phyloP scores from a whole-genome alignment of 2,797 vertebrate species.

The Anguilla megastoma region DNA sequence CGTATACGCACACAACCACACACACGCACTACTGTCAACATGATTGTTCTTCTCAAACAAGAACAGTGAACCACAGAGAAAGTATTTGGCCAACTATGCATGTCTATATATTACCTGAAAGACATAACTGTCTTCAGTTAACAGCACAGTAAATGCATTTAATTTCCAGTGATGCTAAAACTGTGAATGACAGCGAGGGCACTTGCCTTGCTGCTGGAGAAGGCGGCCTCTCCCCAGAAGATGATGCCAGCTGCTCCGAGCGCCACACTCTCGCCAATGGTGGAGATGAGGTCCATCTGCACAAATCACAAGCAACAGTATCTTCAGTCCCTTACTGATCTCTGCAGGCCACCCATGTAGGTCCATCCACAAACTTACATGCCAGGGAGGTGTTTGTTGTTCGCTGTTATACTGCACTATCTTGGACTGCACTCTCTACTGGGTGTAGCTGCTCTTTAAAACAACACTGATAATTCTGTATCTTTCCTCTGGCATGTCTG shows the following conservation, averaged over 20 bases:
- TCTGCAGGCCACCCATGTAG: background rate
- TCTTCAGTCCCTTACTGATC: background rate
- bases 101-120: background rate
- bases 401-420: background rate
- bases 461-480: background rate
- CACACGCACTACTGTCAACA: background rate
- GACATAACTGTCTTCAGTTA: background rate
- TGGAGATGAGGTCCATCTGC: constrained; percentile 79
- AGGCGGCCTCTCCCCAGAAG: constrained; percentile 87
- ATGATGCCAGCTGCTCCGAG: constrained; percentile 91
- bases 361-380: constrained; percentile 33
- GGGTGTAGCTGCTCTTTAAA: background rate
- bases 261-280: constrained; percentile 84
- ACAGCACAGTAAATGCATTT: background rate
- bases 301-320: background rate
- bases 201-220: constrained; percentile 79
- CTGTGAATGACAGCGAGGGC: background rate
- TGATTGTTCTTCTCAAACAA: background rate
- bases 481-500: background rate
- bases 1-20: background rate
- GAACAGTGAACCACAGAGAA: background rate
- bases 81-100: background rate
- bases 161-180: background rate
- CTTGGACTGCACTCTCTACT: background rate
- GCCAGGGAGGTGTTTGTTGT: constrained; percentile 13